A percentile compares a stretch with the other conserved stretches of the same genome.
These are phyloP conservation scores for Cabera pusaria DNA, from an alignment of 2,888 invertebrate species.

Conservation along the genomic window DNA sequence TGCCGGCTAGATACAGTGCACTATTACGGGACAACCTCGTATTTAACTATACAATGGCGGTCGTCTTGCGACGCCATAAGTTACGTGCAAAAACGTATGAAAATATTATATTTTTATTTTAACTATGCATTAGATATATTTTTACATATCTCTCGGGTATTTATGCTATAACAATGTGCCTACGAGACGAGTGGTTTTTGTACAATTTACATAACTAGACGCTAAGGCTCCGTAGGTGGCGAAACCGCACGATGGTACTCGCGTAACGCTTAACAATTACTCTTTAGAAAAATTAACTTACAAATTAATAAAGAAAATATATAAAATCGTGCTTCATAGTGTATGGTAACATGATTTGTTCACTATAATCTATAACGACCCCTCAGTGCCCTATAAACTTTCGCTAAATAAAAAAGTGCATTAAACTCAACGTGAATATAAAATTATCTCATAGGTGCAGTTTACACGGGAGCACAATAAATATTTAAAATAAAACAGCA, in stretches of 20 bases:
- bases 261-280: slow-evolving; percentile 37
- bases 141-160: slow-evolving; percentile 70
- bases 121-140: slow-evolving; percentile 70
- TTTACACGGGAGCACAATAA: no score
- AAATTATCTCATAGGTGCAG: no score
- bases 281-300: slow-evolving; percentile 63
- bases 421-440: no score
- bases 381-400: slow-evolving; percentile 24
- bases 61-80: slow-evolving; percentile 51
- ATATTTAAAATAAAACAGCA: no score
- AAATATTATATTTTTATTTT: slow-evolving; percentile 70
- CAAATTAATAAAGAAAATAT: slow-evolving; percentile 58
- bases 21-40: slow-evolving; percentile 23
- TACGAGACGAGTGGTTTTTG: slow-evolving; percentile 70
- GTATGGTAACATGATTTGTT: slow-evolving; percentile 79
- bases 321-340: slow-evolving; percentile 67
- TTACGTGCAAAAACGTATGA: slow-evolving; percentile 83
- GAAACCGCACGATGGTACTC: slow-evolving; percentile 30
- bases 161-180: slow-evolving; percentile 77
- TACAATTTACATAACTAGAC: slow-evolving; percentile 73
- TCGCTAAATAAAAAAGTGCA: no score
- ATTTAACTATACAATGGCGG: slow-evolving; percentile 54
- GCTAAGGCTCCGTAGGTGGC: slow-evolving; percentile 48
- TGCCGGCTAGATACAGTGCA: no score
- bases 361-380: slow-evolving; percentile 54